phyloP scores from a whole-genome alignment of 2,888 invertebrate species.

The Pelosia muscerda region DNA sequence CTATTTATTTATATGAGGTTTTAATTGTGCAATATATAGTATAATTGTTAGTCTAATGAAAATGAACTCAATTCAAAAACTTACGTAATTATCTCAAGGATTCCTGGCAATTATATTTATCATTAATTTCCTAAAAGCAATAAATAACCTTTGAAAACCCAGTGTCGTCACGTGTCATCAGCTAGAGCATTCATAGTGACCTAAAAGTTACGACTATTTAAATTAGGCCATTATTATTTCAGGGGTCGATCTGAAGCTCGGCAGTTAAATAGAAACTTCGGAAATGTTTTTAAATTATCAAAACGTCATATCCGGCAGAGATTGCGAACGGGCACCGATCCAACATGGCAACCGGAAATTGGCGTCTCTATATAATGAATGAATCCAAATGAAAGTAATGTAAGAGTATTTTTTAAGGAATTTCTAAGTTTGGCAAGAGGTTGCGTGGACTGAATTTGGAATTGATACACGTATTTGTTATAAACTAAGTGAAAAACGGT shows the following conservation, averaged over 20 bases:
- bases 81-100: neutral
- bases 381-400: slow-evolving; percentile 60
- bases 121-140: neutral
- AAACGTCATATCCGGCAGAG: slow-evolving; percentile 69
- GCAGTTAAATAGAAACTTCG: slow-evolving; percentile 44
- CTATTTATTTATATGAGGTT: too few species aligned
- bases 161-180: neutral
- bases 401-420: slow-evolving; percentile 48
- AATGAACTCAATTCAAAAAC: neutral
- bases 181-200: neutral
- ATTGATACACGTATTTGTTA: slow-evolving; percentile 32
- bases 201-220: neutral
- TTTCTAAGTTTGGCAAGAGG: slow-evolving; percentile 39
- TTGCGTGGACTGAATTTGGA: slow-evolving; percentile 36
- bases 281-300: slow-evolving; percentile 65
- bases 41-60: too few species aligned
- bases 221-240: slow-evolving; percentile 10
- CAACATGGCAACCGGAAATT: slow-evolving; percentile 75
- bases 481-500: slow-evolving; percentile 28
- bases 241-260: slow-evolving; percentile 41
- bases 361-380: slow-evolving; percentile 69
- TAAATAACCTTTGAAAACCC: too few species aligned
- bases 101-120: neutral
- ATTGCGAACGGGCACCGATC: slow-evolving; percentile 65
- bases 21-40: too few species aligned